These are phyloP conservation scores for Choreutis nemorana DNA, from an alignment of 2,888 invertebrate genomes.

Conservation along the genomic window DNA sequence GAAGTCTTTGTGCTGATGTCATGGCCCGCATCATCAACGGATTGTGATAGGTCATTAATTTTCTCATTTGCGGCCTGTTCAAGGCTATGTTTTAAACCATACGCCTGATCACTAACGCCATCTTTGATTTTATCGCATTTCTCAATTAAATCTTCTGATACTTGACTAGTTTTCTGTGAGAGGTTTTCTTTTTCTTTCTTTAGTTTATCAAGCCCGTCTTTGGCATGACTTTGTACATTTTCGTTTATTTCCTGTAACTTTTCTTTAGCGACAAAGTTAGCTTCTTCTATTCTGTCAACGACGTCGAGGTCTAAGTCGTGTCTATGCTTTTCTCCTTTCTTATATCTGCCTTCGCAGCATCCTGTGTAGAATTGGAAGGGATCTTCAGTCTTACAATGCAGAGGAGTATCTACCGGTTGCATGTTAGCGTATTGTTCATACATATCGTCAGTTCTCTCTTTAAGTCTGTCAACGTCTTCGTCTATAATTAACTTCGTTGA, in stretches of 20 bases:
- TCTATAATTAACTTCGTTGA: constrained; percentile 51
- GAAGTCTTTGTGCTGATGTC: constrained; percentile 22
- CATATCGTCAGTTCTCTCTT: constrained; percentile 28
- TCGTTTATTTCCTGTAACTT: constrained; percentile 34
- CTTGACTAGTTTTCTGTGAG: constrained; percentile 30
- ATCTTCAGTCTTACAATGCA: constrained; percentile 28
- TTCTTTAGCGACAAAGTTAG: constrained; percentile 45
- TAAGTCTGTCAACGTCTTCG: no score
- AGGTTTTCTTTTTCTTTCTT: constrained; percentile 41
- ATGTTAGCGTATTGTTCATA: constrained; percentile 51
- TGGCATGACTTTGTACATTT: constrained; percentile 25
- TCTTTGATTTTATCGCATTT: constrained; percentile 26
- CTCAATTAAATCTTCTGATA: constrained; percentile 27
- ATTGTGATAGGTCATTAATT: constrained; percentile 25
- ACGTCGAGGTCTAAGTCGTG: constrained; percentile 53
- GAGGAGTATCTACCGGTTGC: constrained; percentile 54
- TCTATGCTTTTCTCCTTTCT: constrained; percentile 40
- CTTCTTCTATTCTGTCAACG: constrained; percentile 49
- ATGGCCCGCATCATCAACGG: constrained; percentile 25
- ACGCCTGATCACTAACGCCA: constrained; percentile 24
- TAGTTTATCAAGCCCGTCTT: constrained; percentile 34
- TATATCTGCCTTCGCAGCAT: constrained; percentile 42
- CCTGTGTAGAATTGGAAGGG: constrained; percentile 46
- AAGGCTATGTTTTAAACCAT: constrained; percentile 23
- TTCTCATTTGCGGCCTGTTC: constrained; percentile 24